phyloP scores from a whole-genome alignment of 2,888 invertebrate genomes.

The Molanna angustata region DNA sequence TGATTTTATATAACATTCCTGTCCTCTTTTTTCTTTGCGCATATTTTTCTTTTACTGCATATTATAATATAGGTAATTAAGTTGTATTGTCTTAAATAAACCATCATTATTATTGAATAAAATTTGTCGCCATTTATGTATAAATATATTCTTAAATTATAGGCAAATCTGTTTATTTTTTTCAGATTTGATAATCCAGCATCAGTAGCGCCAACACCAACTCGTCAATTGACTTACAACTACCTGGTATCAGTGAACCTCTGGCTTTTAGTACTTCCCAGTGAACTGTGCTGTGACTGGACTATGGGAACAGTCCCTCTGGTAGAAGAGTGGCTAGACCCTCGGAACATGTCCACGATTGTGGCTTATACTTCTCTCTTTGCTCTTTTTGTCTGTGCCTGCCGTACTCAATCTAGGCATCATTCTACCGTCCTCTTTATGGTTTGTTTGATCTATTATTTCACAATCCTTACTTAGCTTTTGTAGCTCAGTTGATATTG shows the following conservation, averaged over 20 bases:
- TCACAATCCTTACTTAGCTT: too few relatives aligned
- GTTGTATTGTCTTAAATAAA: too few relatives aligned
- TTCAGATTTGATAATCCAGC: slow-evolving; percentile 95
- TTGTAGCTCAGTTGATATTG: too few relatives aligned
- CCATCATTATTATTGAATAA: too few relatives aligned
- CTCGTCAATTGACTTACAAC: slow-evolving; percentile 87
- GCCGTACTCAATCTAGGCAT: slow-evolving; percentile 57
- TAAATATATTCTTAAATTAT: too few relatives aligned
- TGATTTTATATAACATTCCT: too few relatives aligned
- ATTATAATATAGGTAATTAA: too few relatives aligned
- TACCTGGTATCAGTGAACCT: slow-evolving; percentile 89
- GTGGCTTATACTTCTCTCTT: slow-evolving; percentile 62
- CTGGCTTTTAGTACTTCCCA: slow-evolving; percentile 87
- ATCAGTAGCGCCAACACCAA: slow-evolving; percentile 79
- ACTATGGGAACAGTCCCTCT: slow-evolving; percentile 96
- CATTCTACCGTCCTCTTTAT: slow-evolving; percentile 57
- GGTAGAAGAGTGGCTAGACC: slow-evolving; percentile 74
- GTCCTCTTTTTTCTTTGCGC: too few relatives aligned
- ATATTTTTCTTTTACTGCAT: too few relatives aligned
- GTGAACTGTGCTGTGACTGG: slow-evolving; percentile 95
- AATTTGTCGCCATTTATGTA: too few relatives aligned
- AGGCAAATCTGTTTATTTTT: too few relatives aligned
- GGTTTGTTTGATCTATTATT: slow-evolving; percentile 43
- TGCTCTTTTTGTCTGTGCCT: slow-evolving; percentile 54
- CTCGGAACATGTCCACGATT: slow-evolving; percentile 77